phyloP scores from a whole-genome alignment of 2,888 invertebrate species.

The Agonopterix subpropinquella region DNA sequence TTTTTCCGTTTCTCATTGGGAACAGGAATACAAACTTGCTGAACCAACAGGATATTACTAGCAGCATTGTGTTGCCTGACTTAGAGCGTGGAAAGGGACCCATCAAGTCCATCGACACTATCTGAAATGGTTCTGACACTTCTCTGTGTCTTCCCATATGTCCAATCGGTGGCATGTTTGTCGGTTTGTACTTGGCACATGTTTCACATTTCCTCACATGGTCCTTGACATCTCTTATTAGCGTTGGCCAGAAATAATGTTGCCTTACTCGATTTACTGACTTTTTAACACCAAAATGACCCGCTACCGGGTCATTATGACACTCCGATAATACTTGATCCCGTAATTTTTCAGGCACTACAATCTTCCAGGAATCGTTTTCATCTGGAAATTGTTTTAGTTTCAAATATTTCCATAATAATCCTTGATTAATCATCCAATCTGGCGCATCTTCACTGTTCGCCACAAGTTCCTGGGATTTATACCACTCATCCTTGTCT shows the following conservation, averaged over 20 bases:
- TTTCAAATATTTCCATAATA: conserved; percentile 6
- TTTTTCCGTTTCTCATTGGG: conserved; percentile 9
- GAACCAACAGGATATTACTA: conserved; percentile 9
- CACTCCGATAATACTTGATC: conserved; percentile 4
- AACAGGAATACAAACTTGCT: conserved; percentile 8
- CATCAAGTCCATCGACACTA: too few relatives aligned
- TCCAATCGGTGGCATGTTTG: conserved; percentile 3
- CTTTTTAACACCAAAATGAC: conserved; percentile 8
- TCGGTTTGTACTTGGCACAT: conserved; percentile 7
- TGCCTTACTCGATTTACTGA: conserved; percentile 2
- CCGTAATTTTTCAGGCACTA: conserved; percentile 2
- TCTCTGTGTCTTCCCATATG: too few relatives aligned
- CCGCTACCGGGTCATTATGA: conserved; percentile 5
- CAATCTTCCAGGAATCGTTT: conserved; percentile 7
- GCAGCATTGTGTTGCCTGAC: conserved; percentile 8
- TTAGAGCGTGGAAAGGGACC: too few relatives aligned
- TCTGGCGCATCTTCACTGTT: neutral
- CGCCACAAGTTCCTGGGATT: neutral
- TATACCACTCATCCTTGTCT: conserved; percentile 3
- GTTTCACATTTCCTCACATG: conserved; percentile 8
- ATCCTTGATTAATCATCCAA: conserved; percentile 1
- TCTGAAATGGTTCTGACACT: too few relatives aligned
- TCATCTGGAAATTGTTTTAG: conserved; percentile 9
- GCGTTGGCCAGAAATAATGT: conserved; percentile 7
- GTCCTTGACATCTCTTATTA: conserved; percentile 6